Evolutionary conservation across 2,797 vertebrate genomes (phyloP).

Genomic region (Bryconaethiops microstoma): DNA sequence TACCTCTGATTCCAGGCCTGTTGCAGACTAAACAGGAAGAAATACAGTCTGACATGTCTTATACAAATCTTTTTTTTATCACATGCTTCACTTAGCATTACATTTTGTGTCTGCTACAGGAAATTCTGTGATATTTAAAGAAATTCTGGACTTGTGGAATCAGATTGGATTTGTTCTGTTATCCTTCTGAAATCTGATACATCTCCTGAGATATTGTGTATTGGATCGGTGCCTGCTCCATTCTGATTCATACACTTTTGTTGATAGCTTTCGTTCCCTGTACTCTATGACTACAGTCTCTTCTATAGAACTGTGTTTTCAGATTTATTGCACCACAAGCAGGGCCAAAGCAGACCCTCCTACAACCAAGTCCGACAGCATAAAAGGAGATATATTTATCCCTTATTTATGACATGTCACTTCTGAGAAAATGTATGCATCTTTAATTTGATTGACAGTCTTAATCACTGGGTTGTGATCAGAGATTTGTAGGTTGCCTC

Average conservation of each 20-base stretch:
- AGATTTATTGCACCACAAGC: neutral
- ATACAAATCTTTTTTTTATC: no score
- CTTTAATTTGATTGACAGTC: neutral
- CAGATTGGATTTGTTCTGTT: neutral
- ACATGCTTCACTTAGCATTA: neutral
- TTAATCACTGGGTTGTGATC: neutral
- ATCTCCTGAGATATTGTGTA: neutral
- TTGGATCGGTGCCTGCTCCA: neutral
- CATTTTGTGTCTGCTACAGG: neutral
- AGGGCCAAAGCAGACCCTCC: no score
- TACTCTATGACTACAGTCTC: neutral
- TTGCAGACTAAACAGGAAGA: no score
- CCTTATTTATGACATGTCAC: neutral
- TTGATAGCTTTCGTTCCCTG: neutral
- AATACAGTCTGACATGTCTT: no score
- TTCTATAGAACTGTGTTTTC: neutral
- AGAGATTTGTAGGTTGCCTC: slow-evolving; percentile 2
- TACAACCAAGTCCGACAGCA: neutral
- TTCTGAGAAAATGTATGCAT: neutral
- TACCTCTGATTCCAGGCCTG: no score
- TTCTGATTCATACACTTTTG: neutral
- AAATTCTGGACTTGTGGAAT: neutral
- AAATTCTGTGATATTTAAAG: neutral
- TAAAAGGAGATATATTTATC: neutral
- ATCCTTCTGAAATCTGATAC: neutral